phyloP scores from a whole-genome alignment of 2,888 invertebrate species.

The Chrysolina oricalcia region DNA sequence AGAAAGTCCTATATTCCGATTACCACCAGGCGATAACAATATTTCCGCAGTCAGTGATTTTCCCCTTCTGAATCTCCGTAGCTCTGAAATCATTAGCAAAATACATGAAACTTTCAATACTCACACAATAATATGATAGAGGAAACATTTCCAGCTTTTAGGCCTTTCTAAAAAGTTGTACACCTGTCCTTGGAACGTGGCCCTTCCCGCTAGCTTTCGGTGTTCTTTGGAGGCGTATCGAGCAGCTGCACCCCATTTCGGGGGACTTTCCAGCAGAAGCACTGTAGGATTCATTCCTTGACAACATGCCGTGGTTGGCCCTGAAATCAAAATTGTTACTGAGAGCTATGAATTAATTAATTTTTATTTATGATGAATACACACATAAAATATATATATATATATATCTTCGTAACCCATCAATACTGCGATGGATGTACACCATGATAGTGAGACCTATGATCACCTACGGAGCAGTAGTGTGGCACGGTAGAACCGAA shows the following conservation, averaged over 20 bases:
- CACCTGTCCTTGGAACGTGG: slow-evolving; percentile 84
- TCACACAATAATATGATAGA: slow-evolving; percentile 88
- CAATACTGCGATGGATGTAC: too few relatives aligned
- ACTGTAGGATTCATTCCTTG: slow-evolving; percentile 67
- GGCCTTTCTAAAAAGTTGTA: slow-evolving; percentile 90
- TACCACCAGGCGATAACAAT: too few relatives aligned
- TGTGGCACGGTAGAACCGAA: too few relatives aligned
- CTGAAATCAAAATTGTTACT: slow-evolving; percentile 50
- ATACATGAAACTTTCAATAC: slow-evolving; percentile 67
- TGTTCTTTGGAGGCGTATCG: slow-evolving; percentile 78
- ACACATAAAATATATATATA: too few relatives aligned
- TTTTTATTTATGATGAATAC: neutral
- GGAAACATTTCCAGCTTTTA: slow-evolving; percentile 88
- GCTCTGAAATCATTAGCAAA: neutral
- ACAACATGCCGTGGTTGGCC: slow-evolving; percentile 62
- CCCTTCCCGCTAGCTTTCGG: slow-evolving; percentile 76
- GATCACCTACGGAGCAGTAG: too few relatives aligned
- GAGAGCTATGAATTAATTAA: neutral
- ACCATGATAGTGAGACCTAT: too few relatives aligned
- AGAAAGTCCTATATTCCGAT: too few relatives aligned
- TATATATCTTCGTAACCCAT: too few relatives aligned
- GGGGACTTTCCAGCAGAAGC: slow-evolving; percentile 70
- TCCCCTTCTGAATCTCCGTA: too few relatives aligned
- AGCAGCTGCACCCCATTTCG: slow-evolving; percentile 75
- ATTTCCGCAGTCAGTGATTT: too few relatives aligned